Conservation (phyloP, 2,797 vertebrate genomes). For the Danio choprae region DNA sequence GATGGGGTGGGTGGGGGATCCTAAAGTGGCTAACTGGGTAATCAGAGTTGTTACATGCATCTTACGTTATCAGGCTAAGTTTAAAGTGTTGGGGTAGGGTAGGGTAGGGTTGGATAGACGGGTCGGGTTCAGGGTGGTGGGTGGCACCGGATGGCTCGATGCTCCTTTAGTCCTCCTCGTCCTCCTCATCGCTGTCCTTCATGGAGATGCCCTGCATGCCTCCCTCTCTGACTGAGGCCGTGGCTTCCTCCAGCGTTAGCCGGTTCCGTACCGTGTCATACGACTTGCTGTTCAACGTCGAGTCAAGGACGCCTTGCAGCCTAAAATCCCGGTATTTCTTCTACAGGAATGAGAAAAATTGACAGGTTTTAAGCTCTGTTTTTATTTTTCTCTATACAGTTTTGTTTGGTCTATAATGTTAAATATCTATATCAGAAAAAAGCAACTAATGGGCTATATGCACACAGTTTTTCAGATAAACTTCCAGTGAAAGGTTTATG, state of each 20-base stretch:
- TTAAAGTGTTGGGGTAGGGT: slow-evolving; percentile 74
- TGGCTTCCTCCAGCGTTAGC: slow-evolving; percentile 95
- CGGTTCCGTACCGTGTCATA: slow-evolving; percentile 98
- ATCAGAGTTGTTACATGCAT: slow-evolving; percentile 98
- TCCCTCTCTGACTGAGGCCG: slow-evolving; percentile 93
- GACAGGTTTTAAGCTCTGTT: too few species aligned
- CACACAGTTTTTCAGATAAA: too few species aligned
- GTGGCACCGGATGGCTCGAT: slow-evolving; percentile 64
- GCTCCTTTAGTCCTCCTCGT: slow-evolving; percentile 94
- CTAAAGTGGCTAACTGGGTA: slow-evolving; percentile 96
- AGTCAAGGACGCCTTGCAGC: slow-evolving; percentile 98
- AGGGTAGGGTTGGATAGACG: slow-evolving; percentile 35
- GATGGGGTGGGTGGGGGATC: slow-evolving; percentile 86
- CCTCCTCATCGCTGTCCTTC: slow-evolving; percentile 99
- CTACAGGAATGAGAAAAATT: slow-evolving; percentile 73
- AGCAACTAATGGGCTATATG: too few species aligned
- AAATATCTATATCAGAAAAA: too few species aligned
- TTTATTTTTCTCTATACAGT: too few species aligned
- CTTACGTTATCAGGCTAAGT: slow-evolving; percentile 90
- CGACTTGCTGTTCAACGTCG: slow-evolving; percentile 98
- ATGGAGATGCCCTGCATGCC: slow-evolving; percentile 98
- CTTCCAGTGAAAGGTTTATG: too few species aligned
- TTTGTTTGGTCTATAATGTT: too few species aligned
- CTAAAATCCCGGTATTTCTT: slow-evolving; percentile 99
- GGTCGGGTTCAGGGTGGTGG: slow-evolving; percentile 34